Evolutionary conservation across 1,140 invertebrate species (phyloP).

Genomic region (Atta colombica): DNA sequence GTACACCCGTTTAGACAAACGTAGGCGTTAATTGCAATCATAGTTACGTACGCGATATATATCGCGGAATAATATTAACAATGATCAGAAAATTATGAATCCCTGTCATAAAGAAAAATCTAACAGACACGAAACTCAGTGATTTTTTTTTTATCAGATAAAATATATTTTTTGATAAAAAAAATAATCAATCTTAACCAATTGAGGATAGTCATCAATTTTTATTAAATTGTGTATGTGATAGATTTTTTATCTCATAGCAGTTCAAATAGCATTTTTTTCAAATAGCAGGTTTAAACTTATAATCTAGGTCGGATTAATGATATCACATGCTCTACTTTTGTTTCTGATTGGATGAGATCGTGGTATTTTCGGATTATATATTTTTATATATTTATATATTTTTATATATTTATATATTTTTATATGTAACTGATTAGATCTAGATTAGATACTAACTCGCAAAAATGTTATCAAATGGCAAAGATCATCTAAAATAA

Average conservation of each 20-base stretch:
- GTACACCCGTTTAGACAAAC: conserved; percentile 37
- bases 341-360: too few relatives aligned
- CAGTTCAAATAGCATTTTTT: too few relatives aligned
- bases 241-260: background rate
- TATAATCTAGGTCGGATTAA: too few relatives aligned
- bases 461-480: background rate
- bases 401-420: too few relatives aligned
- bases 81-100: background rate
- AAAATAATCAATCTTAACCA: background rate
- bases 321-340: too few relatives aligned
- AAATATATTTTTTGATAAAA: background rate
- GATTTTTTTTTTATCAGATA: background rate
- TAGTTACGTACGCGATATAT: background rate
- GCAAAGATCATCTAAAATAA: background rate
- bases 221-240: background rate
- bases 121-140: background rate
- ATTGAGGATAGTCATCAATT: background rate
- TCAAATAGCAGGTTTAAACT: too few relatives aligned
- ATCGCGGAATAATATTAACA: background rate
- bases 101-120: background rate
- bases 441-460: too few relatives aligned
- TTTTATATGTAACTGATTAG: too few relatives aligned
- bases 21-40: conserved; percentile 49
- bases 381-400: too few relatives aligned
- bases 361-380: too few relatives aligned